phyloP scores from a whole-genome alignment of 2,113 vertebrate species.

The Albula goreensis region DNA sequence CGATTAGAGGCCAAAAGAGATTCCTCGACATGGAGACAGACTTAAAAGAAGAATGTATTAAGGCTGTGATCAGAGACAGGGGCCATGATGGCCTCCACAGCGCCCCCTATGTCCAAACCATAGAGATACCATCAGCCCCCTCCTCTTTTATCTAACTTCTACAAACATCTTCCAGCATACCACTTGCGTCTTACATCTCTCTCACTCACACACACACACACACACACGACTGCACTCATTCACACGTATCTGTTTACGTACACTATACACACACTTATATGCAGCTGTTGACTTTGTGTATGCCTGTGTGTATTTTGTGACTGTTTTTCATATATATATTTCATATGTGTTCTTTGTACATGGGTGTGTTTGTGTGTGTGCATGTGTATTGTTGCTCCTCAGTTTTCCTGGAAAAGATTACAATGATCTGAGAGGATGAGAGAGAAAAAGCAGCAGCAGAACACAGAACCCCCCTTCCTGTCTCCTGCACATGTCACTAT shows the following conservation, averaged over 20 bases:
- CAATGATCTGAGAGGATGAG: constrained; percentile 45
- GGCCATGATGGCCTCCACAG: no score
- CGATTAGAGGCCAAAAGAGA: background rate
- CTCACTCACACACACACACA: background rate
- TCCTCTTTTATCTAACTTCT: no score
- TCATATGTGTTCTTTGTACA: background rate
- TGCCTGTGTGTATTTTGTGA: no score
- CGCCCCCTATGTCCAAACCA: no score
- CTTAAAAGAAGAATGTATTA: no score
- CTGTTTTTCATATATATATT: background rate
- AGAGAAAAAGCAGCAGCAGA: background rate
- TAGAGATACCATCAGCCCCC: no score
- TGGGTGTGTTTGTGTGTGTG: background rate
- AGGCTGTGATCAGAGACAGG: no score
- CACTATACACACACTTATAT: constrained; percentile 48
- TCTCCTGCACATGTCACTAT: constrained; percentile 62
- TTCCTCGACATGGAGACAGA: no score
- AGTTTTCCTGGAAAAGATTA: background rate
- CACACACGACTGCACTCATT: constrained; percentile 14
- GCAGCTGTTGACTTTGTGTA: constrained; percentile 56
- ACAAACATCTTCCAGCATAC: no score
- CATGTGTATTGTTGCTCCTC: background rate
- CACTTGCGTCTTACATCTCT: no score
- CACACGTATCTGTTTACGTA: constrained; percentile 15
- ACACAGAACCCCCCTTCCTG: constrained; percentile 53